phyloP scores from a whole-genome alignment of 30 jellyfish, hydroid and myxozoan species.

The Pelagia noctiluca region DNA sequence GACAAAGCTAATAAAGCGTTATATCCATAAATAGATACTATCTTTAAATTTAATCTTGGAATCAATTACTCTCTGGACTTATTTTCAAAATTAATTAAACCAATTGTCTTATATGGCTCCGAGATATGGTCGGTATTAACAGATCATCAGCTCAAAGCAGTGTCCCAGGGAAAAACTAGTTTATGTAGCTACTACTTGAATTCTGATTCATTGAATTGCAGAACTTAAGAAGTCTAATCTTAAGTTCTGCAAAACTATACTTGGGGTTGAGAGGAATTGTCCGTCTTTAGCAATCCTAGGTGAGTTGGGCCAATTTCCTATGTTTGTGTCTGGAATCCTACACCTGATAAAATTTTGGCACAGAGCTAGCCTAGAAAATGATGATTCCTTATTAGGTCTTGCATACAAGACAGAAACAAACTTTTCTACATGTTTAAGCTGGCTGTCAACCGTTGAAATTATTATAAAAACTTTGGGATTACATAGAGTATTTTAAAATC shows the following conservation, averaged over 20 bases:
- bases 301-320: slow-evolving; percentile 15
- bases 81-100: slow-evolving; percentile 9
- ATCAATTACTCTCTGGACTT: background rate
- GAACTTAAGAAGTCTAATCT: background rate
- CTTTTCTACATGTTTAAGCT: no score
- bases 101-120: slow-evolving; percentile 20
- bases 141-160: slow-evolving; percentile 6
- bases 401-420: no score
- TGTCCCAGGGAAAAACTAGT: background rate
- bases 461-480: no score
- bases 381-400: no score
- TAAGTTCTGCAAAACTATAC: slow-evolving; percentile 7
- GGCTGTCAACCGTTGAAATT: no score
- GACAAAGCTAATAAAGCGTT: slow-evolving; percentile 21
- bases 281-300: slow-evolving; percentile 11
- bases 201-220: background rate
- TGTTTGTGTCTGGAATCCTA: no score
- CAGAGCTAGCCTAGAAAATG: no score
- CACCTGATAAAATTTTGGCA: no score
- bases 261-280: background rate
- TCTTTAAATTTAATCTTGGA: slow-evolving; percentile 5
- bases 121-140: slow-evolving; percentile 10
- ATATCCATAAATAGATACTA: slow-evolving; percentile 18
- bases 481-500: no score
- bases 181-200: background rate